Base-by-base conservation (phyloP, 1,140 invertebrate genomes). In the Cephus cinctus region DNA sequence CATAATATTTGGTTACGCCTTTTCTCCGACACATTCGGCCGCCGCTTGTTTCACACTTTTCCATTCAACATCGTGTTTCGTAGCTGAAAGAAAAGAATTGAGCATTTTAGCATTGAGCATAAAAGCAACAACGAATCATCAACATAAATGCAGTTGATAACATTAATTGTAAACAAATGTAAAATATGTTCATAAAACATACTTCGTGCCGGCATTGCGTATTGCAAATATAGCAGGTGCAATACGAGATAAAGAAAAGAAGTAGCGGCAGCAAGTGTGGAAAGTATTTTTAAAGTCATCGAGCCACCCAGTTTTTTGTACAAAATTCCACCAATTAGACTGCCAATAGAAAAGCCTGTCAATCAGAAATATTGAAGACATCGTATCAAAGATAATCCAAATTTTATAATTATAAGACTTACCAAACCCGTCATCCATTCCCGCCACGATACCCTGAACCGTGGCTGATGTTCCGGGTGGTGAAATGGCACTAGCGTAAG, bases 351-450 rank as follows among this genome's bases (percentile, higher is more conserved):
- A 57, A 81, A 86, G 25, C 81, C 81, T 83, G 20, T 25, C 61
- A 50, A 5, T 40, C 12, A 20, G 15, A 35, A 46, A 23, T 36
- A 1, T 43, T 6, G 14, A 47, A 35, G 16, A n/a, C 9, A 31
- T 16, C 3, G 16, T 12, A n/a, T n/a, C 8, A 45, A 50, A 39
- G 14, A 19, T 21, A 23, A 45, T 14, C 21, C 4, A 40, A 25
- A 20, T 6, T 23, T 16, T 21, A 38, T 31, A 18, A 16, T 43
- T 31, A 2, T 18, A 16, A 46, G 18, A 61, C 72, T 73, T 67
- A 87, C 88, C 88, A 15, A 90, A 75, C 0, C 87, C 88, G 54
- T 90, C 88, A 57, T 90, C 87, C 82, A 89, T 85, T 14, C 88
- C 88, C n/a, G 87, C 87, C 21, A 88, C 85, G 25, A 92, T 80